These are phyloP conservation scores for Chelmon rostratus DNA, from an alignment of 2,797 vertebrate genomes.

Conservation along the genomic window DNA sequence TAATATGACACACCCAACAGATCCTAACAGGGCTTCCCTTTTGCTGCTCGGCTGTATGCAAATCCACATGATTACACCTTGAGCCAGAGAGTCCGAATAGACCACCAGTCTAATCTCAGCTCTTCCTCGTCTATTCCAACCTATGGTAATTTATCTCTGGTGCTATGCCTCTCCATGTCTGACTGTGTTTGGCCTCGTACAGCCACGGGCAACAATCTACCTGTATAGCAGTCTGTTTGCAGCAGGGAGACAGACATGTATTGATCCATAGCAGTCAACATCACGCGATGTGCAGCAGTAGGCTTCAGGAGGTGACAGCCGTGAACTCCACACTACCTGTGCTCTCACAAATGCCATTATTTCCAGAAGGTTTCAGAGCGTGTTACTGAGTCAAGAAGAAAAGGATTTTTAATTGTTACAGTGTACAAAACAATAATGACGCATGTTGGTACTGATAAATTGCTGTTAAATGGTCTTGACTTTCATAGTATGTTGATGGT, in stretches of 20 bases:
- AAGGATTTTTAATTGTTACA: constrained; percentile 23
- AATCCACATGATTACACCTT: constrained; percentile 44
- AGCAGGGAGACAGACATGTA: constrained; percentile 45
- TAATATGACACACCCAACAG: constrained; percentile 74
- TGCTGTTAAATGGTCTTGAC: constrained; percentile 56
- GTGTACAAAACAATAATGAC: constrained; percentile 26
- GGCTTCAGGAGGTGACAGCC: constrained; percentile 30
- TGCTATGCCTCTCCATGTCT: constrained; percentile 54
- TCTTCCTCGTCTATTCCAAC: constrained; percentile 53
- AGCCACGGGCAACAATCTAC: constrained; percentile 52
- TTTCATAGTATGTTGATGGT: constrained; percentile 41
- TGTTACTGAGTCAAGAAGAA: constrained; percentile 13
- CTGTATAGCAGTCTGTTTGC: constrained; percentile 35
- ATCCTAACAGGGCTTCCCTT: constrained; percentile 67
- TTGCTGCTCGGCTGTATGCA: constrained; percentile 49
- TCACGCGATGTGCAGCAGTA: constrained; percentile 33
- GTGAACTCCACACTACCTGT: constrained; percentile 29
- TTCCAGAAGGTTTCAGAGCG: constrained; percentile 20
- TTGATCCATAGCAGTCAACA: constrained; percentile 52
- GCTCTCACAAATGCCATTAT: constrained; percentile 38
- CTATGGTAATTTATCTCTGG: constrained; percentile 50
- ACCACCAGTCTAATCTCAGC: constrained; percentile 58
- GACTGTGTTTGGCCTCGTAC: constrained; percentile 42
- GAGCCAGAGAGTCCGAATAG: constrained; percentile 35
- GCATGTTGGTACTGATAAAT: constrained; percentile 55